Evolutionary conservation across 1,140 invertebrate genomes (phyloP).

Genomic region (Brachionus calyciflorus): DNA sequence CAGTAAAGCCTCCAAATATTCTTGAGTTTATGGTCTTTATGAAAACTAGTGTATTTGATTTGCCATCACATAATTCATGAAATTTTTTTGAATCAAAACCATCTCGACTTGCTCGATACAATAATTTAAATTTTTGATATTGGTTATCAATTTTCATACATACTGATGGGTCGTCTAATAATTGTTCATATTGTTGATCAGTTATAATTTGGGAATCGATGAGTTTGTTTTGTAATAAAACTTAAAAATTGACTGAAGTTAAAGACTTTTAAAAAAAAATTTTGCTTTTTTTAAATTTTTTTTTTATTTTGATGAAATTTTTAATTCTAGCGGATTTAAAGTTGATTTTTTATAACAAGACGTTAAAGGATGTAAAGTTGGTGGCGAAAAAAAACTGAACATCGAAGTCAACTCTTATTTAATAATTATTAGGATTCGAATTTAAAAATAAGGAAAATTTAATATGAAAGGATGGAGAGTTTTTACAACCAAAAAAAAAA

Average conservation of each 20-base stretch:
- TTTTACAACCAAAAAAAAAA: too few relatives aligned
- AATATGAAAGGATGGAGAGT: too few relatives aligned
- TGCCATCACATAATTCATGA: constrained; percentile 48
- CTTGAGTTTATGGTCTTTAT: constrained; percentile 43
- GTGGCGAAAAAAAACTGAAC: too few relatives aligned
- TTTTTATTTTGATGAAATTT: not conserved
- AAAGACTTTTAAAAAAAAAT: too few relatives aligned
- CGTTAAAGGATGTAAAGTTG: too few relatives aligned
- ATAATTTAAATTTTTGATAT: constrained; percentile 19
- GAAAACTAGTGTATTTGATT: constrained; percentile 49
- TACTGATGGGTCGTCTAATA: not conserved
- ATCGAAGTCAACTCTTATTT: too few relatives aligned
- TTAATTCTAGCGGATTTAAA: too few relatives aligned
- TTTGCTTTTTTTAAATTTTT: not conserved
- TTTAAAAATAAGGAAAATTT: too few relatives aligned
- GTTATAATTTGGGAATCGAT: constrained; percentile 6
- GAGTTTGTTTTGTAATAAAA: not conserved
- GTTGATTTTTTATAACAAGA: not conserved
- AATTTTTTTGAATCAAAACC: constrained; percentile 47
- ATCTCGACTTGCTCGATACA: constrained; percentile 48
- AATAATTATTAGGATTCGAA: too few relatives aligned
- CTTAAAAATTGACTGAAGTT: not conserved
- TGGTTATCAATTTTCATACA: not conserved
- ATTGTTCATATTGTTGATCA: not conserved
- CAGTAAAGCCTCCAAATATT: constrained; percentile 49